These are phyloP conservation scores for Vultur gryphus DNA, from an alignment of 2,797 vertebrate species.

Conservation along the genomic window DNA sequence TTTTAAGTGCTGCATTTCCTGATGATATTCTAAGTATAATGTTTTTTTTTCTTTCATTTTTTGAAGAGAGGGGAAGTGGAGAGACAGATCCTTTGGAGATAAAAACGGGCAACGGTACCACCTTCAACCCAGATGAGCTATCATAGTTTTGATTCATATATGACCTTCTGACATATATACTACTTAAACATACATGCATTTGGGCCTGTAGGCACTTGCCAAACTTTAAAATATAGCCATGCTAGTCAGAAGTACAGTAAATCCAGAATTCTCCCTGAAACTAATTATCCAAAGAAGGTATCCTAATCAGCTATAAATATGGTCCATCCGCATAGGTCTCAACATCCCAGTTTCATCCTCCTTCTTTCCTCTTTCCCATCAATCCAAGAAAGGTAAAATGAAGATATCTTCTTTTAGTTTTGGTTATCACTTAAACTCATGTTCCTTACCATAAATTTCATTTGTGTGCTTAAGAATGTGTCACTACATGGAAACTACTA, in stretches of 20 bases:
- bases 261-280: not conserved
- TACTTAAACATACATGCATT: not conserved
- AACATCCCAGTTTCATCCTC: not conserved
- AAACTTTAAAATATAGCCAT: not conserved
- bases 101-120: not conserved
- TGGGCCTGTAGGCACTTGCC: not conserved
- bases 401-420: not conserved
- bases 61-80: not conserved
- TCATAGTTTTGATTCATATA: not conserved
- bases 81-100: not conserved
- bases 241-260: not conserved
- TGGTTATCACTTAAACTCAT: not conserved
- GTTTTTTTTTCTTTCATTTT: not conserved
- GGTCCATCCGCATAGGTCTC: not conserved
- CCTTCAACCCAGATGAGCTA: not conserved
- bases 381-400: not conserved
- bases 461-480: not conserved
- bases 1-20: not conserved
- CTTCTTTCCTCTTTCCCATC: not conserved
- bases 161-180: not conserved
- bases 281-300: not conserved
- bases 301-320: not conserved
- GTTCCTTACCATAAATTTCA: not conserved
- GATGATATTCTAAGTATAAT: not conserved
- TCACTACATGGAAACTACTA: not conserved